These are phyloP conservation scores for Harpagus bidentatus DNA, from an alignment of 2,113 vertebrate genomes.

Conservation along the genomic window DNA sequence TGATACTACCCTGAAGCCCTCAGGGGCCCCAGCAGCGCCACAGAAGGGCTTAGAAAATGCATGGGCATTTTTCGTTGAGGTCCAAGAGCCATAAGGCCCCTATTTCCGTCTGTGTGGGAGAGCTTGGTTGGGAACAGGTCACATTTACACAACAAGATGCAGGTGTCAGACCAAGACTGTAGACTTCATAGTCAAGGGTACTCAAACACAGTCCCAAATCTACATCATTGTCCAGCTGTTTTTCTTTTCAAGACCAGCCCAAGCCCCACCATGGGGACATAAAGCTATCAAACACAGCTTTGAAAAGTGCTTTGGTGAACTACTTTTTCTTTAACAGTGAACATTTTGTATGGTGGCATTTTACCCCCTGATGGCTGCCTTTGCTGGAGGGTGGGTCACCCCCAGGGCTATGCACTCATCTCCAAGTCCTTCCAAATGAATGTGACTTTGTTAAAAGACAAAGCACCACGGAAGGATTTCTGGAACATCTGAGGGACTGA, in stretches of 20 bases:
- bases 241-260: neutral
- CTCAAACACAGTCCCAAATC: neutral
- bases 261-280: neutral
- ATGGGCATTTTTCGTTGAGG: neutral
- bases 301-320: neutral
- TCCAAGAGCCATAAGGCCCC: neutral
- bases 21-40: neutral
- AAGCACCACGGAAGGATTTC: neutral
- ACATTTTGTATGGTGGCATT: neutral
- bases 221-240: neutral
- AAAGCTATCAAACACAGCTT: neutral
- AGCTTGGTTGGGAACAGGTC: neutral
- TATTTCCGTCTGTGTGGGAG: neutral
- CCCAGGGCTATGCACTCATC: neutral
- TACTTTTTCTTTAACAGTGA: neutral
- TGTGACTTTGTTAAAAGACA: neutral
- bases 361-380: neutral
- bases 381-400: neutral
- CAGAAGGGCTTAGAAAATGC: neutral
- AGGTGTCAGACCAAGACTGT: neutral
- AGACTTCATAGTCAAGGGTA: neutral
- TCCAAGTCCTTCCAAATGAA: neutral
- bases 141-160: neutral
- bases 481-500: neutral
- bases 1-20: neutral